Evolutionary conservation across 2,113 vertebrate genomes (phyloP).

Genomic region (Poeciliopsis turrubarensis): DNA sequence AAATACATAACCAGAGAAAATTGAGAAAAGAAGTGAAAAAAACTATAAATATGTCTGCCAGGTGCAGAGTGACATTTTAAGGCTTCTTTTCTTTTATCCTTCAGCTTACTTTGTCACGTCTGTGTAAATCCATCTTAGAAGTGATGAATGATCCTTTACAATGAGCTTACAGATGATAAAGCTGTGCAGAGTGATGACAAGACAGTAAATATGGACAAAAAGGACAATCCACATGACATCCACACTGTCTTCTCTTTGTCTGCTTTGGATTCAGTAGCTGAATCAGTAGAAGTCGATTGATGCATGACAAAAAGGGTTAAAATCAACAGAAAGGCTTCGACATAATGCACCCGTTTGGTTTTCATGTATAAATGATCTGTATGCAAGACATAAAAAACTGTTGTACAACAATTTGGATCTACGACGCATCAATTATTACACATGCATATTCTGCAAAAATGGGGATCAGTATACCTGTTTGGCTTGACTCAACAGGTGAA

Average conservation of each 20-base stretch:
- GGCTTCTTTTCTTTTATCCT: slow-evolving; percentile 24
- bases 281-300: slow-evolving; percentile 26
- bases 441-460: slow-evolving; percentile 9
- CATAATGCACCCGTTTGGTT: slow-evolving; percentile 1
- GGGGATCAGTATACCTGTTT: slow-evolving; percentile 31
- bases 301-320: slow-evolving; percentile 10
- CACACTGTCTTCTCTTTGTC: slow-evolving; percentile 22
- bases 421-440: not conserved
- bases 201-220: slow-evolving; percentile 28
- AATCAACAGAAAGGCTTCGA: slow-evolving; percentile 20
- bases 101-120: slow-evolving; percentile 29
- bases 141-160: slow-evolving; percentile 38
- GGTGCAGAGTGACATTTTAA: slow-evolving; percentile 34
- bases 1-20: slow-evolving; percentile 40
- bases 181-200: slow-evolving; percentile 33
- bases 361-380: not conserved
- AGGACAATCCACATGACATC: slow-evolving; percentile 11
- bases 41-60: slow-evolving; percentile 10
- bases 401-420: not conserved
- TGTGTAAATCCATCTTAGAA: slow-evolving; percentile 35
- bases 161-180: slow-evolving; percentile 18
- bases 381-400: slow-evolving; percentile 17
- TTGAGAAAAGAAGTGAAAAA: slow-evolving; percentile 32
- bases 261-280: slow-evolving; percentile 20
- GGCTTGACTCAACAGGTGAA: slow-evolving; percentile 71